phyloP scores from a whole-genome alignment of 2,113 vertebrate species.

The Elephantulus edwardii region DNA sequence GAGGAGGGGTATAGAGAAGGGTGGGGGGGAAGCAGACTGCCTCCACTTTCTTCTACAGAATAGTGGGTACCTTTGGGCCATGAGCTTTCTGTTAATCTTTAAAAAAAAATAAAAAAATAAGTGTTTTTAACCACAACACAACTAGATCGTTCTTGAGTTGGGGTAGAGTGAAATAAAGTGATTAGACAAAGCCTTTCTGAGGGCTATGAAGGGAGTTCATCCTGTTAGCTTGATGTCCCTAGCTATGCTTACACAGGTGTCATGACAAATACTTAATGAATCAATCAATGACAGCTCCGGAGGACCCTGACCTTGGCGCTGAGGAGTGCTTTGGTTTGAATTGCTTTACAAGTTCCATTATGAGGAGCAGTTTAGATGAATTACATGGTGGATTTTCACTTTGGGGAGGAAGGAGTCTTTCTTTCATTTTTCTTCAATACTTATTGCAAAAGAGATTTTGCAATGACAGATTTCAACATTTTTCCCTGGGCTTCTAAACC shows the following conservation, averaged over 20 bases:
- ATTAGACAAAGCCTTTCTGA: background rate
- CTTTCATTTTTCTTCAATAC: conserved; percentile 71
- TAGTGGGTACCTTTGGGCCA: background rate
- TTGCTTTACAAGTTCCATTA: conserved; percentile 54
- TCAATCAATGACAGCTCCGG: conserved; percentile 20
- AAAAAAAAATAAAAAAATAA: no score
- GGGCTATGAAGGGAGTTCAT: background rate
- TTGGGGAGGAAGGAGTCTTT: conserved; percentile 74
- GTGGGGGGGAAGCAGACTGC: background rate
- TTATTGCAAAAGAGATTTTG: conserved; percentile 76
- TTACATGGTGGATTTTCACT: conserved; percentile 73
- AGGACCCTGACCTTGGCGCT: conserved; percentile 52
- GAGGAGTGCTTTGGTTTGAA: conserved; percentile 63
- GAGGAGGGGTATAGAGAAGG: no score
- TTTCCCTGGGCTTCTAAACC: conserved; percentile 68
- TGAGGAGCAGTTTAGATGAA: conserved; percentile 72
- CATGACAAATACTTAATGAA: conserved; percentile 42
- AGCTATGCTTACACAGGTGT: background rate
- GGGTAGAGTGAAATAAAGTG: background rate
- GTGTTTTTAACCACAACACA: no score
- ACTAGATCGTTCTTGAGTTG: background rate
- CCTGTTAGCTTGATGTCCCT: background rate
- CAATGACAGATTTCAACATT: conserved; percentile 75
- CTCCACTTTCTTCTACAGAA: background rate
- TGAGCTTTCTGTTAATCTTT: background rate